Evolutionary conservation across 1,140 invertebrate species (phyloP), one percentile per base, ranked within the genome.

Genomic region (Eciton burchellii): DNA sequence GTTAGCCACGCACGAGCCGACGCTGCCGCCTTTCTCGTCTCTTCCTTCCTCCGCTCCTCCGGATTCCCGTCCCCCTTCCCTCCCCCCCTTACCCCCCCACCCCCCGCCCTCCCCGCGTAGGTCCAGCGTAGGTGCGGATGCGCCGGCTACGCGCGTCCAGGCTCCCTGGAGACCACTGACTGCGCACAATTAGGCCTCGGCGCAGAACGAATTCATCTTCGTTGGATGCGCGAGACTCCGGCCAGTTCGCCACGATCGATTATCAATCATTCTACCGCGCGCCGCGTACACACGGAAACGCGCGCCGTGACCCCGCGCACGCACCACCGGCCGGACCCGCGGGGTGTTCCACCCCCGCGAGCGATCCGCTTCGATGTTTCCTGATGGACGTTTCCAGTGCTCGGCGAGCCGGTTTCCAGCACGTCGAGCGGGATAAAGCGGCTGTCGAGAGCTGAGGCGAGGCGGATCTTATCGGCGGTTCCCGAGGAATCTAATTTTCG

Each of bases 171-270:
- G 91, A 92, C 91, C 91, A 89, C 91, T 92, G 89, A 91, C 91
- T 90, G 91, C 74, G 91, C 91, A 91, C 91, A 92, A 92, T 92
- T 92, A 91, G 91, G 89, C 57, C 88, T 89, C 85, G 84, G 87
- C 86, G 89, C 88, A 86, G 88, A 91, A 92, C 89, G 81, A 92
- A 91, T 92, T 91, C 89, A 92, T 91, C 91, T 92, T 91, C 90
- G 86, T 91, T 90, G 86, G 74, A 70, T 86, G 60, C 73, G 76
- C 85, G 83, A 88, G 89, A 89, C 84, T 83, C 77, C 82, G 81
- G 74, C 84, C 85, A 83, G 84, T 88, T 84, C 84, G 88, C 81
- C 83, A 82, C 83, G 85, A 91, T 91, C 89, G 89, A 91, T 91
- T 91, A 91, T 91, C 89, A 90, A 91, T 91, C 90, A 91, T 91